Conservation (phyloP, 2,113 vertebrate species). For the Elgaria multicarinata region DNA sequence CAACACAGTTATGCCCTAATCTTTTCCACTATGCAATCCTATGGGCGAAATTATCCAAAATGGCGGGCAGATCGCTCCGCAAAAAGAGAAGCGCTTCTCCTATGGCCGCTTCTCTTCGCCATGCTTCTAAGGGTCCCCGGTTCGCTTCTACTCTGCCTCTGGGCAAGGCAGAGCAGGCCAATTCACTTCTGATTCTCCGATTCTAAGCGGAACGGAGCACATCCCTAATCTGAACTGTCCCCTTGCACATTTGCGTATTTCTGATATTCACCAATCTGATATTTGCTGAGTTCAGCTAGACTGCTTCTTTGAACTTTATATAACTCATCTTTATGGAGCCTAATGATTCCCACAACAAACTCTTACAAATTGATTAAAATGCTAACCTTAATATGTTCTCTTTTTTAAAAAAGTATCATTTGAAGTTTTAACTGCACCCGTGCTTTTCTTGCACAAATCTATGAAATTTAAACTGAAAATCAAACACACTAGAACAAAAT, state of each 20-base stretch:
- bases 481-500: slow-evolving; percentile 37
- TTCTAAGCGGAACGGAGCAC: no score
- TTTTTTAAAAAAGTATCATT: slow-evolving; percentile 47
- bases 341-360: slow-evolving; percentile 41
- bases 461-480: background rate
- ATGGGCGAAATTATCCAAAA: no score
- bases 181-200: no score
- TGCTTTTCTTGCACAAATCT: slow-evolving; percentile 50
- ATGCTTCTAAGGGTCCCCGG: no score
- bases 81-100: no score
- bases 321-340: slow-evolving; percentile 29
- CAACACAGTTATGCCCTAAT: no score
- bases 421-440: slow-evolving; percentile 51
- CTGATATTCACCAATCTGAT: background rate
- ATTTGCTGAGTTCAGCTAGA: slow-evolving; percentile 17
- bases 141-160: no score
- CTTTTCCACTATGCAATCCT: no score
- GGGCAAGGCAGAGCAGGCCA: no score
- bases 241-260: background rate
- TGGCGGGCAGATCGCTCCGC: no score
- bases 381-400: slow-evolving; percentile 45
- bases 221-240: no score
- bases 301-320: slow-evolving; percentile 19
- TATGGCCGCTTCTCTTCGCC: no score
- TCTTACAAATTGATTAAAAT: slow-evolving; percentile 65